Evolutionary conservation across 2,113 vertebrate genomes (phyloP), one percentile per base, ranked within the genome.

Genomic region (Sorex araneus): DNA sequence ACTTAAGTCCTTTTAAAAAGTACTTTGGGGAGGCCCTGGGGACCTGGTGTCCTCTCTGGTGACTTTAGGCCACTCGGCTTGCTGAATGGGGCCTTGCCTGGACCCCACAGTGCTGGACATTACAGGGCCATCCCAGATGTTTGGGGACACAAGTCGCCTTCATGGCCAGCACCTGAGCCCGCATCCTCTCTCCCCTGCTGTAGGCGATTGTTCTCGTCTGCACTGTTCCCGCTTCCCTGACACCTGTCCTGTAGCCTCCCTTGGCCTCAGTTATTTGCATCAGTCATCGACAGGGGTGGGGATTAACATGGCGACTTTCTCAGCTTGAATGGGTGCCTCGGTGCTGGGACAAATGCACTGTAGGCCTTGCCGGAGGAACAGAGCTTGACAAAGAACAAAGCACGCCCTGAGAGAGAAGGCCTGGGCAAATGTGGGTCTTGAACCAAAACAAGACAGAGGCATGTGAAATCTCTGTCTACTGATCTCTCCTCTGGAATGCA

Each of bases 291-390:
- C n/a, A 43, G 77, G 50, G 3, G 27, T 64, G 23, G 12, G 1
- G n/a, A 5, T 91, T 50, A 21, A 54, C 23, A 81, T 47, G n/a
- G 25, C 70, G 45, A 34, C 43, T 36, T 25, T 71, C 25, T 30
- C 18, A 25, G 10, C 23, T 27, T 66, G 18, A 94, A 32, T 81
- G 64, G 91, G 40, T 66, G 30, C 19, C 47, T 70, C 0, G 25
- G 0, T 69, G 67, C 63, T n/a, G 76, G 78, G 90, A 93, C 54
- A 63, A 60, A 95, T 92, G 32, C 36, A 54, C 47, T 15, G 73
- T 8, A 43, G 85, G 15, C 8, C 50, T 94, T 71, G 12, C 34
- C 71, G 69, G 28, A 45, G 50, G 28, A 71, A 34, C 28, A 54
- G 47, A n/a, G 7, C 69, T 40, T 90, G 54, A 23, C 73, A 70